Conservation (phyloP, 2,113 vertebrate genomes). For the Aspidoscelis tigris region DNA sequence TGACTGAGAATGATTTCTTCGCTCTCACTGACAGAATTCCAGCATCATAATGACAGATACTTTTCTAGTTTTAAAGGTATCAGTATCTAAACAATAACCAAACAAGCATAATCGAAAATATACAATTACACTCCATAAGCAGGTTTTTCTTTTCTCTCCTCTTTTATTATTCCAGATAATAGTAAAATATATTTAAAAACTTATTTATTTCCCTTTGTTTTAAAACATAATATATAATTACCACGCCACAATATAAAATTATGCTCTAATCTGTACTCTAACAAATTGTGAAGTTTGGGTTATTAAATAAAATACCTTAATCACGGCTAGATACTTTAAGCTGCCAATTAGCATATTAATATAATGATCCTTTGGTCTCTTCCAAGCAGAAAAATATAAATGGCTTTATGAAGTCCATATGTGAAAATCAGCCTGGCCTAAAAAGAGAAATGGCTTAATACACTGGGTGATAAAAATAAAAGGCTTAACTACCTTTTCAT, state of each 20-base stretch:
- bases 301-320: conserved; percentile 61
- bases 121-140: neutral
- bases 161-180: neutral
- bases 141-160: neutral
- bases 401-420: conserved; percentile 51
- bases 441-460: conserved; percentile 44
- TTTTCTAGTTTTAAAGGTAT: neutral
- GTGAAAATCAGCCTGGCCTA: conserved; percentile 45
- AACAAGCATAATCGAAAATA: no score
- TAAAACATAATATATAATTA: neutral
- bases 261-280: conserved; percentile 31
- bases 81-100: neutral
- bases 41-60: neutral
- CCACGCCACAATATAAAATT: no score
- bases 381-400: conserved; percentile 58
- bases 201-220: no score
- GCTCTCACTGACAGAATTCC: neutral
- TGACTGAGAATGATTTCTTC: no score
- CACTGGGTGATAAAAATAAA: conserved; percentile 67
- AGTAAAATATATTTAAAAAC: no score
- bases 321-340: conserved; percentile 37
- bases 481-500: conserved; percentile 58
- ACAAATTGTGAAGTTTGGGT: conserved; percentile 31
- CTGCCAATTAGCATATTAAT: conserved; percentile 61
- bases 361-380: conserved; percentile 54